A percentile compares a stretch with the other conserved stretches of the same genome.
Evolutionary conservation across 2,888 invertebrate genomes (phyloP).

Genomic region (Xylophagus ater): DNA sequence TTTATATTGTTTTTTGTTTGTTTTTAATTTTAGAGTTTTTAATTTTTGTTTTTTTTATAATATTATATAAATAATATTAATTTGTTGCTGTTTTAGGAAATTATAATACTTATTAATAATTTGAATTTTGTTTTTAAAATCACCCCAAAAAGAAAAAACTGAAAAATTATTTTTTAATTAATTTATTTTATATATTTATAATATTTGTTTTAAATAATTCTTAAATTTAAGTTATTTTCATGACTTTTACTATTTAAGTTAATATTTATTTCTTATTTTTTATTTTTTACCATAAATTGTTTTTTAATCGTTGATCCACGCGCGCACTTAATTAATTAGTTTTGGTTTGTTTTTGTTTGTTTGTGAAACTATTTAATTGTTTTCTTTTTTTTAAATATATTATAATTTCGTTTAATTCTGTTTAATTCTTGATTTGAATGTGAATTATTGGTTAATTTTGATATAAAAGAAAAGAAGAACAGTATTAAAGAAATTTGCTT

Average conservation of each 20-base stretch:
- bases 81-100: conserved; percentile 1
- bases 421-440: conserved; percentile 8
- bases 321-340: conserved; percentile 12
- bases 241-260: conserved; percentile 1
- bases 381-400: conserved; percentile 15
- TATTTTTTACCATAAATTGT: not conserved
- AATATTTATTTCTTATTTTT: conserved; percentile 4
- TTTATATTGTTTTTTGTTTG: conserved; percentile 5
- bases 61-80: conserved; percentile 6
- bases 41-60: conserved; percentile 2
- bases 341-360: conserved; percentile 9
- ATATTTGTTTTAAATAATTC: not conserved
- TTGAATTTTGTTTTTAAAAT: too few species aligned
- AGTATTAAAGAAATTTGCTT: not conserved
- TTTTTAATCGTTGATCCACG: conserved; percentile 18
- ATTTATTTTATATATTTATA: not conserved
- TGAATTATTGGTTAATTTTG: conserved; percentile 3
- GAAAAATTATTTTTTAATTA: not conserved
- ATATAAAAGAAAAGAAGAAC: conserved; percentile 2
- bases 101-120: too few species aligned
- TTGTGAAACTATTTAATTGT: conserved; percentile 11
- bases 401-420: conserved; percentile 18
- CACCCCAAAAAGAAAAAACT: not conserved
- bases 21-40: conserved; percentile 1
- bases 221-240: not conserved